Conservation (phyloP, 2,888 invertebrate genomes). For the Eupithecia subfuscata region DNA sequence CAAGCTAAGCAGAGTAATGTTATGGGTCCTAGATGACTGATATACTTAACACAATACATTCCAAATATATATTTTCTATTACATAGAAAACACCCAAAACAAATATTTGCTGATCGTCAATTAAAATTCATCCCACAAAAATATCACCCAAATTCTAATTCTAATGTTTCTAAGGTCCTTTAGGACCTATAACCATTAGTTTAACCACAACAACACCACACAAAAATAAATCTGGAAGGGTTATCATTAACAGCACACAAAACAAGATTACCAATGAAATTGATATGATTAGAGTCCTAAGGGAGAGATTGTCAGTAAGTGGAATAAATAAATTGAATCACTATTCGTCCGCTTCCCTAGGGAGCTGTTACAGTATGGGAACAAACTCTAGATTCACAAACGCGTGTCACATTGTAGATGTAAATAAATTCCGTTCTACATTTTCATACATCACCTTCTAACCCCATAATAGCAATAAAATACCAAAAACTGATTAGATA, state of each 20-base stretch:
- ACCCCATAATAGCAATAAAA: neutral
- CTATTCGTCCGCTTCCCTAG: conserved; percentile 23
- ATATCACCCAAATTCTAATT: neutral
- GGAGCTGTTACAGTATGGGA: conserved; percentile 35
- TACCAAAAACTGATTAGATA: neutral
- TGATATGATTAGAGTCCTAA: conserved; percentile 36
- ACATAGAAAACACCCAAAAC: too few species aligned
- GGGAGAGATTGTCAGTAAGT: conserved; percentile 29
- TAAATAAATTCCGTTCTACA: neutral
- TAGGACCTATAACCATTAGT: neutral
- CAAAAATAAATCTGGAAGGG: neutral
- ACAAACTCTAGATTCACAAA: conserved; percentile 19
- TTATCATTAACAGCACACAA: conserved; percentile 1
- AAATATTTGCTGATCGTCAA: too few species aligned
- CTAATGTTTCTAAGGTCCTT: neutral
- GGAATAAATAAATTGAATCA: conserved; percentile 31
- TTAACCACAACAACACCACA: conserved; percentile 9
- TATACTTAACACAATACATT: too few species aligned
- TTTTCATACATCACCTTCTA: neutral
- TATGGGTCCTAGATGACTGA: too few species aligned
- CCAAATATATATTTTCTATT: too few species aligned
- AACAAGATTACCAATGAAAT: conserved; percentile 25
- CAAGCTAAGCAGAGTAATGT: too few species aligned
- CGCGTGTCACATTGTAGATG: neutral
- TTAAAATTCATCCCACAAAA: too few species aligned